phyloP scores from a whole-genome alignment of 2,888 invertebrate genomes.

The Chirona hameri region DNA sequence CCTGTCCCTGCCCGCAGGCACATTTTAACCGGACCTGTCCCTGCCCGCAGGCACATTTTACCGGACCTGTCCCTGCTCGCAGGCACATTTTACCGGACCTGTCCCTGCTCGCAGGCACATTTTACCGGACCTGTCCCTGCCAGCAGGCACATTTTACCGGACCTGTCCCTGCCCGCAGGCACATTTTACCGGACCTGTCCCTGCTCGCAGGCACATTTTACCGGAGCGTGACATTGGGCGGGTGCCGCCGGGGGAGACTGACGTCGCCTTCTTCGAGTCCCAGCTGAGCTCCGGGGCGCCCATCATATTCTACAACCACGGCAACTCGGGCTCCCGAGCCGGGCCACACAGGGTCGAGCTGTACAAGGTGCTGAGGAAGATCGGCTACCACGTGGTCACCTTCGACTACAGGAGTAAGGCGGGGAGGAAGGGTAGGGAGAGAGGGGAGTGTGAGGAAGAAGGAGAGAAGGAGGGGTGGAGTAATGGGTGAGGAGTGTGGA shows the following conservation, averaged over 20 bases:
- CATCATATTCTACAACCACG: constrained; percentile 66
- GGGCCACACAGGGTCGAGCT: constrained; percentile 67
- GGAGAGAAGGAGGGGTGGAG: neutral
- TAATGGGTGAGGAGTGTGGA: neutral
- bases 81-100: too few species aligned
- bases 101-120: too few species aligned
- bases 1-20: too few species aligned
- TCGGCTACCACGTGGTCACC: constrained; percentile 71
- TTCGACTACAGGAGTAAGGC: constrained; percentile 74
- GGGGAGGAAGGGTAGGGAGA: too few species aligned
- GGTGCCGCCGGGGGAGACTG: constrained; percentile 30
- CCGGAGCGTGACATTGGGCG: constrained; percentile 56
- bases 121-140: too few species aligned
- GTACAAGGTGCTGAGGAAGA: constrained; percentile 64
- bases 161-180: too few species aligned
- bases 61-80: too few species aligned
- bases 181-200: too few species aligned
- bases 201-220: constrained; percentile 63
- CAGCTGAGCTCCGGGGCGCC: constrained; percentile 51
- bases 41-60: too few species aligned
- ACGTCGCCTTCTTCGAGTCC: constrained; percentile 35
- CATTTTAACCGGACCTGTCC: too few species aligned
- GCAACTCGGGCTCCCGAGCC: constrained; percentile 68
- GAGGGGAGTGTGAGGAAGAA: too few species aligned
- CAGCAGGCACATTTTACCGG: too few species aligned